Base-by-base conservation (phyloP, 2,888 invertebrate species). In the Tetranychus truncatus region DNA sequence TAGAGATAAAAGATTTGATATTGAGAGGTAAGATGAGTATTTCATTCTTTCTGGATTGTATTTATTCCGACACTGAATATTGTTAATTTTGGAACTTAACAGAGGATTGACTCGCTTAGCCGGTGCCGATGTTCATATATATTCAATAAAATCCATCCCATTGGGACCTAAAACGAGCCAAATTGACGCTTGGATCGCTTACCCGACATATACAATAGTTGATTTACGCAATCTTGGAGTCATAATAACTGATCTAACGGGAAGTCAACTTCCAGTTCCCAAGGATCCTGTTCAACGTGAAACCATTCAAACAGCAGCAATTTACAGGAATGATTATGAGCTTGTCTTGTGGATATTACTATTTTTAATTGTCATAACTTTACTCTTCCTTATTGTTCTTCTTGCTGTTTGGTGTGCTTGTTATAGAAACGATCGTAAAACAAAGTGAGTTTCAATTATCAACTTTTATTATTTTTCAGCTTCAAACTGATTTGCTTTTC, bases 1-100 rank as follows among this genome's bases (percentile, higher is more conserved):
- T 74, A 88, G 89, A 81, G 89, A 89, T 9, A 89, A 92, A 82
- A 87, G 87, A 78, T 84, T 84, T 75, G 88, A 88, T 80, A 86
- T 91, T 20, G 89, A 90, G 81, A 88, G 89, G 72, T 72, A 45
- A 20, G 24, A 18, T 24, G 24, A 71, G 24, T 20, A 66, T 66
- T 69, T 18, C 4, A 5, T 24, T 11, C 11, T 18, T 21, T n/a
- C 8, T 6, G 8, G n/a, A 8, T 67, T n/a, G 9, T 6, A 67
- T 21, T 21, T 6, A n/a, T 0, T 18, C n/a, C 15, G 5, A 15
- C 9, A 55, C 24, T 72, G 21, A 72, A 20, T 72, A 18, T 24
- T 9, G 45, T 74, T 66, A 44, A 20, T 34, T 66, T 24, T 45
- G 44, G 6, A 24, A n/a, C 11, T 18, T 71, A 4, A 46, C 69